These are phyloP conservation scores for Ardeotis arabs DNA, from an alignment of 2,113 vertebrate genomes.

Conservation along the genomic window DNA sequence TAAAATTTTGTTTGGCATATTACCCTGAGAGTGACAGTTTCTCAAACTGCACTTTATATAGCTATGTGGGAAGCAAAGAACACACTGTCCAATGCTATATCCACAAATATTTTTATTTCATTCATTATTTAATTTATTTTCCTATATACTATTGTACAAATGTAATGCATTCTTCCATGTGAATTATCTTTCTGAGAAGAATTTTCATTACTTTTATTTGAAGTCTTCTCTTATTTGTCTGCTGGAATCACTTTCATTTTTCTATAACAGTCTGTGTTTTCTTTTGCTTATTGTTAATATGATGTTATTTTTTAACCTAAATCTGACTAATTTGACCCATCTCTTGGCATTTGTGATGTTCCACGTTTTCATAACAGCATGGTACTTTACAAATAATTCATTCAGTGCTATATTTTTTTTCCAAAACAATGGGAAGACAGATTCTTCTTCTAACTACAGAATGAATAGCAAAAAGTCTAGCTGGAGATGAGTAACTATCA, in stretches of 20 bases:
- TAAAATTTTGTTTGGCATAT: slow-evolving; percentile 22
- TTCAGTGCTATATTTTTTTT: neutral
- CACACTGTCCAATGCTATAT: neutral
- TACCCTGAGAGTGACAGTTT: neutral
- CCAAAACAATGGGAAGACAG: neutral
- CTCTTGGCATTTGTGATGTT: neutral
- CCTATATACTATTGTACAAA: neutral
- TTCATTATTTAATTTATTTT: slow-evolving; percentile 2
- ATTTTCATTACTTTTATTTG: neutral
- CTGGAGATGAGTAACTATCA: neutral
- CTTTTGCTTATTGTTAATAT: neutral
- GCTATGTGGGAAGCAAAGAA: neutral
- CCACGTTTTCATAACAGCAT: neutral
- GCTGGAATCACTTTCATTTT: neutral
- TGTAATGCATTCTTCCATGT: neutral
- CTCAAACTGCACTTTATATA: slow-evolving; percentile 3
- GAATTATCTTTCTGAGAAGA: slow-evolving; percentile 1
- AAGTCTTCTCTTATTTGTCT: neutral
- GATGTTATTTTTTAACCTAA: neutral
- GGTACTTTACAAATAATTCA: neutral
- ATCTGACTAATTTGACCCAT: neutral
- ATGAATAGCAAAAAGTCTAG: neutral
- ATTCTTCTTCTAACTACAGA: neutral
- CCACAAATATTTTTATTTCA: neutral
- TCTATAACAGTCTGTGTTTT: neutral